Percentiles rank a stretch among this genome's conserved stretches.
phyloP scores from a whole-genome alignment of 2,888 invertebrate species.

The Mellilla xanthometata region DNA sequence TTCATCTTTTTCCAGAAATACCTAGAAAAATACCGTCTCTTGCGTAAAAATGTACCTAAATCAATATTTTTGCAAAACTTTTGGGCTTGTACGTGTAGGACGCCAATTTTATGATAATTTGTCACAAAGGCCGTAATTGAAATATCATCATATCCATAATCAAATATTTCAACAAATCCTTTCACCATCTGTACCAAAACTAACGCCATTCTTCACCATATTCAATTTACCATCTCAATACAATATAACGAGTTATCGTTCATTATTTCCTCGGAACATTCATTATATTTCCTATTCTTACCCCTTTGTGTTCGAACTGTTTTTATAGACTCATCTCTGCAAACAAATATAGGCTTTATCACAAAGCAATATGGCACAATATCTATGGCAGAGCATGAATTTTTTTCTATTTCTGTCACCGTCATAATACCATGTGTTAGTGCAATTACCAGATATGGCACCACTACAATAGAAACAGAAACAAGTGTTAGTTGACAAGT shows the following conservation, averaged over 20 bases:
- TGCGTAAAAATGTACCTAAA: too few relatives aligned
- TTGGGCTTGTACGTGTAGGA: too few relatives aligned
- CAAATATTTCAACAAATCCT: constrained; percentile 1
- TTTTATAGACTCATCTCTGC: too few relatives aligned
- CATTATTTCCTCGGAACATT: constrained; percentile 46
- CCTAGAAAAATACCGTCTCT: too few relatives aligned
- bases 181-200: constrained; percentile 26
- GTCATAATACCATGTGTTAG: constrained; percentile 68
- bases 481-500: constrained; percentile 74
- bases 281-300: constrained; percentile 42
- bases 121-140: constrained; percentile 2
- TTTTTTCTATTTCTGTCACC: constrained; percentile 25
- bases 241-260: constrained; percentile 44
- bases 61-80: too few relatives aligned
- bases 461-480: constrained; percentile 57
- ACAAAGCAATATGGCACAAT: too few relatives aligned
- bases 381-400: too few relatives aligned
- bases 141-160: background rate
- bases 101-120: too few relatives aligned
- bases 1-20: too few relatives aligned
- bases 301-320: constrained; percentile 51
- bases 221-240: constrained; percentile 41
- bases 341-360: too few relatives aligned
- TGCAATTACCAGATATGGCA: constrained; percentile 66
- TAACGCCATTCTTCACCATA: constrained; percentile 28